Evolutionary conservation across 2,888 invertebrate species (phyloP).

Genomic region (Eilema sororculum): DNA sequence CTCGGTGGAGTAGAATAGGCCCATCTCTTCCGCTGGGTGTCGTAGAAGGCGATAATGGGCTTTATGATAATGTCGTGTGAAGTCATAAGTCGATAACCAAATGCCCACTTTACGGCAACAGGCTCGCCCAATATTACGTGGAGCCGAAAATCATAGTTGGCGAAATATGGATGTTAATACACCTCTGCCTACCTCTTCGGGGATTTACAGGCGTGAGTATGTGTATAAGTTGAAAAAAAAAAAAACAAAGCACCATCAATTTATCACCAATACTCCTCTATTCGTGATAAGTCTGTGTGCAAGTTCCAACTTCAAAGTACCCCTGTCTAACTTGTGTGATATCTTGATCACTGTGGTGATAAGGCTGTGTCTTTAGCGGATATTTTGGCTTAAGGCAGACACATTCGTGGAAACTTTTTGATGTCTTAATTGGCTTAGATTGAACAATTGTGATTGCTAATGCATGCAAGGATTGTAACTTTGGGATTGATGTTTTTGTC

Average conservation of each 20-base stretch:
- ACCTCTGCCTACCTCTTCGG: too few species aligned
- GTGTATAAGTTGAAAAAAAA: too few species aligned
- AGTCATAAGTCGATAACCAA: too few species aligned
- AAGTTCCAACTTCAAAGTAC: conserved; percentile 14
- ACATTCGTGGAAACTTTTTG: background rate
- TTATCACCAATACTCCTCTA: conserved; percentile 24
- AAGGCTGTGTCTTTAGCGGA: background rate
- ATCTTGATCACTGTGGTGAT: conserved; percentile 24
- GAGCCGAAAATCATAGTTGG: too few species aligned
- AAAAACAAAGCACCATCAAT: background rate
- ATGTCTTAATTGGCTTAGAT: background rate
- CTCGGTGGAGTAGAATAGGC: too few species aligned
- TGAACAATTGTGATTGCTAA: background rate
- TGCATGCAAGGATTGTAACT: background rate
- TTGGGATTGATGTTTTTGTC: background rate
- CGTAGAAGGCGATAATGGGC: too few species aligned
- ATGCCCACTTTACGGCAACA: too few species aligned
- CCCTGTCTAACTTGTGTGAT: conserved; percentile 39
- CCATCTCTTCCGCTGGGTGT: too few species aligned
- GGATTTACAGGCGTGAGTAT: too few species aligned
- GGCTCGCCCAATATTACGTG: too few species aligned
- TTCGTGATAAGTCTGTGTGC: conserved; percentile 11
- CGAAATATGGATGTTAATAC: too few species aligned
- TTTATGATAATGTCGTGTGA: too few species aligned
- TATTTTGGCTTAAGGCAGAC: background rate